These are phyloP conservation scores for Conus ventricosus DNA, from an alignment of 1,140 invertebrate species.

Conservation along the genomic window DNA sequence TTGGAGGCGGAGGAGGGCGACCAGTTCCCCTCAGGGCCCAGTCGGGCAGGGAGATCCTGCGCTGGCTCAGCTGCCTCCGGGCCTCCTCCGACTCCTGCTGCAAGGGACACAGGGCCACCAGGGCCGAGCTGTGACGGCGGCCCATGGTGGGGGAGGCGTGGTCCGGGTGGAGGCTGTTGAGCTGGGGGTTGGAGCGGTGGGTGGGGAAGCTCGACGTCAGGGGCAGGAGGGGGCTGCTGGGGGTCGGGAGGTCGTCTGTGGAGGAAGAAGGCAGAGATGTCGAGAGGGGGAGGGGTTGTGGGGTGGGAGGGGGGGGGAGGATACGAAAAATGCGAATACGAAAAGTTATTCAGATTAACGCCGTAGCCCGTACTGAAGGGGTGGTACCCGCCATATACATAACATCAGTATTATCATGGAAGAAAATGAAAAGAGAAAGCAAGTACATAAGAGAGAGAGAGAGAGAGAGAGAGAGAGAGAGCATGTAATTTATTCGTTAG, in stretches of 20 bases:
- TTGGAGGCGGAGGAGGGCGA: neutral
- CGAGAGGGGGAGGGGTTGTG: neutral
- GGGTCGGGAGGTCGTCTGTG: neutral
- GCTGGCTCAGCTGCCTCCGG: slow-evolving; percentile 15
- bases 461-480: neutral
- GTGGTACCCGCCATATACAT: neutral
- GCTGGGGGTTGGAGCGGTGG: neutral
- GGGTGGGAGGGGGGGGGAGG: neutral
- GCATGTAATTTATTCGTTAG: too few relatives aligned
- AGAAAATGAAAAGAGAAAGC: too few relatives aligned
- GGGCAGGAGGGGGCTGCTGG: neutral
- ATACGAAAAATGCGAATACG: neutral
- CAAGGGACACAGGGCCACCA: neutral
- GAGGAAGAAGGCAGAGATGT: neutral
- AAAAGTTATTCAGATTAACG: too few relatives aligned
- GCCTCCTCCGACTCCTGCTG: slow-evolving; percentile 5
- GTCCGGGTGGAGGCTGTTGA: neutral
- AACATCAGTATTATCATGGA: too few relatives aligned
- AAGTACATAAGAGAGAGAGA: neutral
- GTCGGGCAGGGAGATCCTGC: slow-evolving; percentile 29
- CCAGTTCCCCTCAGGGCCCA: slow-evolving; percentile 23
- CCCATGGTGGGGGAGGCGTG: slow-evolving; percentile 11
- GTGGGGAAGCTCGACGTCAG: neutral
- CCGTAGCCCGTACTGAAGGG: neutral
- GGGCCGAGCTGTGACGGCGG: slow-evolving; percentile 31